phyloP scores from a whole-genome alignment of 2,113 vertebrate genomes.

The Megaptera novaeangliae region DNA sequence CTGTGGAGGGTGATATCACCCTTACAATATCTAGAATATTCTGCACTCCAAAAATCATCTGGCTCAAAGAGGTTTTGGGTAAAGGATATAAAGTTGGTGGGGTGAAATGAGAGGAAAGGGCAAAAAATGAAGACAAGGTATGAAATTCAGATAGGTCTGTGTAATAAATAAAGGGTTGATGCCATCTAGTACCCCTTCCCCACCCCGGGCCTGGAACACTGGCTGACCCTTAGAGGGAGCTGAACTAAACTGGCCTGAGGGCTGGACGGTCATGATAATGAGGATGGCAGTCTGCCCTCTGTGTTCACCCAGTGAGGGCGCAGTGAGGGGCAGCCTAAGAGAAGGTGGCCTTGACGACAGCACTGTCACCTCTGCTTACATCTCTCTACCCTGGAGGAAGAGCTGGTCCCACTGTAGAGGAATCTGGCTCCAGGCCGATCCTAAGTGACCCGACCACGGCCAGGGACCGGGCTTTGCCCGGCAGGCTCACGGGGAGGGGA shows the following conservation, averaged over 20 bases:
- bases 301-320: not conserved
- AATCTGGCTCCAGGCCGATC: not conserved
- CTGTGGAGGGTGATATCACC: not conserved
- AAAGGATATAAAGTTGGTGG: not conserved
- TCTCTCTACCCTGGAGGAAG: not conserved
- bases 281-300: accelerated
- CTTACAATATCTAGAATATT: not conserved
- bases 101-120: not conserved
- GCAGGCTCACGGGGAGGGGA: accelerated
- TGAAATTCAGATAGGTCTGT: not conserved
- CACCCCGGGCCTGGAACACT: not conserved
- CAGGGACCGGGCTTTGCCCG: not conserved
- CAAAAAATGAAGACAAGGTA: not conserved
- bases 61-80: not conserved
- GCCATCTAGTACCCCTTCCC: no score
- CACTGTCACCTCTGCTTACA: not conserved
- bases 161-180: not conserved
- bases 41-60: not conserved
- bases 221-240: no score
- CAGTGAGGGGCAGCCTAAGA: not conserved
- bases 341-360: not conserved
- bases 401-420: not conserved
- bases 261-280: accelerated
- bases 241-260: not conserved
- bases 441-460: accelerated